Percentiles rank a stretch among this genome's conserved stretches.
Evolutionary conservation across 1,140 invertebrate genomes (phyloP).

Genomic region (Caerostris extrusa): DNA sequence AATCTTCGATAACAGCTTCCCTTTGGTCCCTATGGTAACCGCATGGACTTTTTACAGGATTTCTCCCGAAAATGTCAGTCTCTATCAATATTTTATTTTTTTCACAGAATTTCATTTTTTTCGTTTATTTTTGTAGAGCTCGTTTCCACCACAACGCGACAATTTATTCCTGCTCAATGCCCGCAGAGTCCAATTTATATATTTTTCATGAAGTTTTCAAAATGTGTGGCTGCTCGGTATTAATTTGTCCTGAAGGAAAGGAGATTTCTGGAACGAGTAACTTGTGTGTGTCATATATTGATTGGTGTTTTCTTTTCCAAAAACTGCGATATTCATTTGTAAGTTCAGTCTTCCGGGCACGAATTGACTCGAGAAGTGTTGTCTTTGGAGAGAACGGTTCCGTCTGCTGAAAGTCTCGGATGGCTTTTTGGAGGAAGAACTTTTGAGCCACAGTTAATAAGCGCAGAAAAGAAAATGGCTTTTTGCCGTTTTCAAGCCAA

Average conservation of each 20-base stretch:
- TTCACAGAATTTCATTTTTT: not conserved
- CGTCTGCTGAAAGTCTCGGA: not conserved
- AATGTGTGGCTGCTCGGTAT: not conserved
- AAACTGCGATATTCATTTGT: constrained; percentile 26
- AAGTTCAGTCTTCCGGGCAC: not conserved
- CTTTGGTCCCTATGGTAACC: constrained; percentile 44
- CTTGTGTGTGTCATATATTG: not conserved
- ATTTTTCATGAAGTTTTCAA: not conserved
- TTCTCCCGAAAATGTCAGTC: constrained; percentile 44
- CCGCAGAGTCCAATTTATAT: constrained; percentile 7
- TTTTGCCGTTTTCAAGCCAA: not conserved
- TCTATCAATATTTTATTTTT: constrained; percentile 17
- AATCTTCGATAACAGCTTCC: constrained; percentile 64
- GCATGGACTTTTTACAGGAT: constrained; percentile 61
- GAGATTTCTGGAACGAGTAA: not conserved
- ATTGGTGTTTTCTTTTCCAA: constrained; percentile 1
- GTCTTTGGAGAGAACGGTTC: not conserved
- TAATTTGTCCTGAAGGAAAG: constrained; percentile 17
- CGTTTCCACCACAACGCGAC: not conserved
- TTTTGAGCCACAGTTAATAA: not conserved
- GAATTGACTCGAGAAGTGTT: not conserved
- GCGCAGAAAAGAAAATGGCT: not conserved
- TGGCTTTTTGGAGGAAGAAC: not conserved
- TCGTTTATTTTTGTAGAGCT: not conserved
- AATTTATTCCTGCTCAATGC: not conserved